Conservation (phyloP, 2,888 invertebrate species). For the Sisyra terminalis region DNA sequence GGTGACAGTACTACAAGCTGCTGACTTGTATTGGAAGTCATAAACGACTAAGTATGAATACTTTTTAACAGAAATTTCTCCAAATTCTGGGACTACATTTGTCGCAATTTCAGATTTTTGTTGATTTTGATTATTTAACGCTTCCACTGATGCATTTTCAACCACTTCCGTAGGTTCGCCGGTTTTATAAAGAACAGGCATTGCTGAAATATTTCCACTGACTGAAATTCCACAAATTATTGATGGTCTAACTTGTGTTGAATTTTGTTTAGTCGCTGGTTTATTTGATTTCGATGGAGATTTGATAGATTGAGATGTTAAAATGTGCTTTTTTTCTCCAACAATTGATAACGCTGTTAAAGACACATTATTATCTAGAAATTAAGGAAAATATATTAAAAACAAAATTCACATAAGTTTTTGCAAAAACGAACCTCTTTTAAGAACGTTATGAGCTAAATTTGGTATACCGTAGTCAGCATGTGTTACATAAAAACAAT, state of each 20-base stretch:
- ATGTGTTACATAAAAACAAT: conserved; percentile 34
- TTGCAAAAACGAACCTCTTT: conserved; percentile 22
- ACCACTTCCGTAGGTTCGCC: conserved; percentile 8
- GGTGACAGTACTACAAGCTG: conserved; percentile 21
- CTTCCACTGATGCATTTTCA: conserved; percentile 35
- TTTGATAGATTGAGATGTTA: conserved; percentile 12
- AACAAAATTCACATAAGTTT: too few relatives aligned
- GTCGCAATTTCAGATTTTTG: conserved; percentile 27
- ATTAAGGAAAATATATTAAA: conserved; percentile 4
- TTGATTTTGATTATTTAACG: conserved; percentile 63
- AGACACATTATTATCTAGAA: conserved; percentile 17
- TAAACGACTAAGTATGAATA: conserved; percentile 47
- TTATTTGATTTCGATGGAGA: conserved; percentile 15
- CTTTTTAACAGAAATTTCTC: conserved; percentile 21
- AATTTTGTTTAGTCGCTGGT: conserved; percentile 13
- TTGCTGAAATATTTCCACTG: conserved; percentile 10
- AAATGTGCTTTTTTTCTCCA: conserved; percentile 18
- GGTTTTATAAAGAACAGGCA: conserved; percentile 7
- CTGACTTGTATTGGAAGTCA: conserved; percentile 46
- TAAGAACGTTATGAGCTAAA: conserved; percentile 24
- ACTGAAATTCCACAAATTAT: conserved; percentile 32
- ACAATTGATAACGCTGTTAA: conserved; percentile 31
- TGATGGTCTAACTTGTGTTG: conserved; percentile 25
- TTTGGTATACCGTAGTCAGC: conserved; percentile 27
- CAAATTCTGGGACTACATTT: conserved; percentile 16